Percentiles rank a stretch among this genome's conserved stretches.
These are phyloP conservation scores for Stenchaetothrips biformis DNA, from an alignment of 2,888 invertebrate species.

Conservation along the genomic window DNA sequence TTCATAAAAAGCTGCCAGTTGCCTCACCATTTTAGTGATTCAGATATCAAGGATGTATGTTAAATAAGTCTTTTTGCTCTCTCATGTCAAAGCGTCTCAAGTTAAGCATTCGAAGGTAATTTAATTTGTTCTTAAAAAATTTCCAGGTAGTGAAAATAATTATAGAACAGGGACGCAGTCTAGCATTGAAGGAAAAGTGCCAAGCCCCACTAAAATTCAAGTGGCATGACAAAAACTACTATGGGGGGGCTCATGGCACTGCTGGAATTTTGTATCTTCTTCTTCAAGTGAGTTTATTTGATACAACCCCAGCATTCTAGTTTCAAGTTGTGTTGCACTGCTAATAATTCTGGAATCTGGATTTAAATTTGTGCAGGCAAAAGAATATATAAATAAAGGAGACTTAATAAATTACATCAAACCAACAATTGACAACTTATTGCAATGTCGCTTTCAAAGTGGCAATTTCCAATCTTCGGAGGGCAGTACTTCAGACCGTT, in stretches of 20 bases:
- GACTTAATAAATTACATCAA: slow-evolving; percentile 57
- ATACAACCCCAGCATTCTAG: not conserved
- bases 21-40: slow-evolving; percentile 55
- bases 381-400: slow-evolving; percentile 51
- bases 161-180: slow-evolving; percentile 58
- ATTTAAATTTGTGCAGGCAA: slow-evolving; percentile 46
- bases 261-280: slow-evolving; percentile 78
- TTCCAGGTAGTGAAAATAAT: slow-evolving; percentile 59
- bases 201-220: slow-evolving; percentile 70
- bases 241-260: slow-evolving; percentile 86
- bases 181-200: slow-evolving; percentile 52
- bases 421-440: slow-evolving; percentile 62
- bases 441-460: slow-evolving; percentile 53
- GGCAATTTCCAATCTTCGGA: slow-evolving; percentile 76
- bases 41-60: slow-evolving; percentile 56
- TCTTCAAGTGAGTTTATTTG: slow-evolving; percentile 58
- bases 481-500: slow-evolving; percentile 61
- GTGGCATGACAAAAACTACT: slow-evolving; percentile 82
- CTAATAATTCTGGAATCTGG: not conserved
- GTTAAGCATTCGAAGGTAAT: slow-evolving; percentile 33
- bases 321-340: not conserved
- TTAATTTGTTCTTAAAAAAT: slow-evolving; percentile 30
- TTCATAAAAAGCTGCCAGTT: slow-evolving; percentile 65
- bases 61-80: slow-evolving; percentile 7
- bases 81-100: slow-evolving; percentile 13